Evolutionary conservation across 2,113 vertebrate species (phyloP).

Genomic region (Thermophis baileyi): DNA sequence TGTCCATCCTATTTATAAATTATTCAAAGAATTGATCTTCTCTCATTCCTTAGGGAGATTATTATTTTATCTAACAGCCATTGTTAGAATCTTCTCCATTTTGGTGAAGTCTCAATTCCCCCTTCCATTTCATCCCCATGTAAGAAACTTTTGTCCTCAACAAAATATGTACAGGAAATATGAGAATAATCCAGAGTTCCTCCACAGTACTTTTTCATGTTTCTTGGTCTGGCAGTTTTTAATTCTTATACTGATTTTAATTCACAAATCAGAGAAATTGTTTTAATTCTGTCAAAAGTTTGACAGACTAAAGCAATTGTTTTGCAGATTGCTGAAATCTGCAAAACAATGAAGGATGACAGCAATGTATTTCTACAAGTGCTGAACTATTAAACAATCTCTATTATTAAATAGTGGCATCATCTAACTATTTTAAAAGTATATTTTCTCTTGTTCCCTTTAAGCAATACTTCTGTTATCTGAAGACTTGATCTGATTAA

Average conservation of each 20-base stretch:
- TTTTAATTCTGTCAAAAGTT: not conserved
- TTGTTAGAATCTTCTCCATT: constrained; percentile 36
- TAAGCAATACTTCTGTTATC: not conserved
- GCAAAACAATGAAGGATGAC: not conserved
- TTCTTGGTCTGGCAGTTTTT: not conserved
- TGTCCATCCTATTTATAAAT: constrained; percentile 55
- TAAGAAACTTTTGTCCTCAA: constrained; percentile 24
- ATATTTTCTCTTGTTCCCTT: not conserved
- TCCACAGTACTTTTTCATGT: constrained; percentile 10
- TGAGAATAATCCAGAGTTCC: not conserved
- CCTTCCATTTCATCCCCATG: constrained; percentile 29
- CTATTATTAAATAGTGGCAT: not conserved
- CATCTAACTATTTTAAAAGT: not conserved
- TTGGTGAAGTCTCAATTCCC: constrained; percentile 33
- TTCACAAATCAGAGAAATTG: not conserved
- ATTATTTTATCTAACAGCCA: constrained; percentile 49
- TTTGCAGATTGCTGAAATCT: not conserved
- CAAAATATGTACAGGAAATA: constrained; percentile 14
- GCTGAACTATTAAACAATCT: no score
- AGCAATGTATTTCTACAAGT: not conserved
- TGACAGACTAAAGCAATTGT: not conserved
- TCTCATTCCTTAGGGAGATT: constrained; percentile 52
- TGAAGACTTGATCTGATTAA: not conserved
- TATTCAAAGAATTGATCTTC: constrained; percentile 53
- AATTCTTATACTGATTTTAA: not conserved